phyloP scores from a whole-genome alignment of 2,888 invertebrate species.

The Rhagium mordax region DNA sequence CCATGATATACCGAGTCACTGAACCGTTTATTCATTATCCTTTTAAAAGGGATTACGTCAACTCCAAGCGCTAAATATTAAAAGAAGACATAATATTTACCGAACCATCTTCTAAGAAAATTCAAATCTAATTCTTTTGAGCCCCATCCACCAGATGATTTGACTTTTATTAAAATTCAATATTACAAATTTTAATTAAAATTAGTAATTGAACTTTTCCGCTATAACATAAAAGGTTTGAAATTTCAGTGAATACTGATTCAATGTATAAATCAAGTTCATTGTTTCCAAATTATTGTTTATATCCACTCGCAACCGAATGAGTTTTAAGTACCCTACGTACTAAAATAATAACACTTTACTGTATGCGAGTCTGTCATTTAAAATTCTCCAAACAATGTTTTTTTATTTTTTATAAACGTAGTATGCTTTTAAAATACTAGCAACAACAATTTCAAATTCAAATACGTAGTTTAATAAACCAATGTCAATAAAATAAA shows the following conservation, averaged over 20 bases:
- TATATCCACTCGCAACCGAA: too few relatives aligned
- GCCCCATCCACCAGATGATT: neutral
- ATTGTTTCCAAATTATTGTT: too few relatives aligned
- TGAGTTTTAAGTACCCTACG: too few relatives aligned
- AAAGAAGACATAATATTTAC: neutral
- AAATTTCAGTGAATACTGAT: neutral
- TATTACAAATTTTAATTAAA: neutral
- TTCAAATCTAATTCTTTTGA: neutral
- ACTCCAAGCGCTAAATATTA: neutral
- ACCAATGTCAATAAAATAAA: too few relatives aligned
- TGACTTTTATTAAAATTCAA: neutral
- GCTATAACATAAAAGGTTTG: neutral
- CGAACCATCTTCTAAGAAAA: neutral
- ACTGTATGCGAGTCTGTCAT: too few relatives aligned
- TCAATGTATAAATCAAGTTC: too few relatives aligned
- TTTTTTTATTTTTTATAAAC: too few relatives aligned
- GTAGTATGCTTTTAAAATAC: too few relatives aligned
- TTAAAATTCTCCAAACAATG: too few relatives aligned
- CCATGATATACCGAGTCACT: neutral
- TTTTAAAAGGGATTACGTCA: neutral
- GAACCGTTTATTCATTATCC: neutral
- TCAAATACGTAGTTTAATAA: too few relatives aligned
- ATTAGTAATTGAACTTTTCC: neutral
- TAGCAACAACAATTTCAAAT: too few relatives aligned
- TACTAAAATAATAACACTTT: too few relatives aligned